Evolutionary conservation across 2,113 vertebrate genomes (phyloP).

Genomic region (Cyphomyrus discorhynchus): DNA sequence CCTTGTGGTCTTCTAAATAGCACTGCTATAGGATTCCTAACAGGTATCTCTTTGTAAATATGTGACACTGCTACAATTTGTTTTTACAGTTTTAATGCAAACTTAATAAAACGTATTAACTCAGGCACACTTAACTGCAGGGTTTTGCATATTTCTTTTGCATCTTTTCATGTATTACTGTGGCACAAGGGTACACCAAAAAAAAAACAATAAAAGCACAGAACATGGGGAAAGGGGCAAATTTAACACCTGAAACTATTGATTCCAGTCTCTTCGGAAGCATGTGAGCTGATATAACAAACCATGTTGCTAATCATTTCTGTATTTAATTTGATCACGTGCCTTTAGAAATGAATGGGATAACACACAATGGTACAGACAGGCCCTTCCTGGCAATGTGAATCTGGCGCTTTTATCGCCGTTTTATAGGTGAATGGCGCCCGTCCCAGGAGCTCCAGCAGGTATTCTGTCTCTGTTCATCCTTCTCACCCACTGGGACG

Average conservation of each 20-base stretch:
- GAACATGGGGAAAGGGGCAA: not conserved
- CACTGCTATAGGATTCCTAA: not conserved
- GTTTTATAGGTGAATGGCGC: conserved; percentile 8
- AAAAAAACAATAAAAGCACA: not conserved
- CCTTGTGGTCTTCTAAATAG: not conserved
- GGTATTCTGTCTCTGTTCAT: conserved; percentile 12
- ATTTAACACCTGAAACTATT: not conserved
- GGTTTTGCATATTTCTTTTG: too few species aligned
- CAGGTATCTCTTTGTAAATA: not conserved
- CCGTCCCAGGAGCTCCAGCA: conserved; percentile 13
- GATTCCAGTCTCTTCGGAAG: not conserved
- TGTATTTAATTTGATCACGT: not conserved
- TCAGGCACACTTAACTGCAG: not conserved
- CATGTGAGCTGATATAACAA: not conserved
- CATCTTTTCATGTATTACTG: too few species aligned
- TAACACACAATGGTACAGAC: not conserved
- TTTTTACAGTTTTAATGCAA: not conserved
- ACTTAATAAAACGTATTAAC: not conserved
- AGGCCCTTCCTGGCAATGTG: not conserved
- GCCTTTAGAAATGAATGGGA: not conserved
- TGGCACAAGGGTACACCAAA: not conserved
- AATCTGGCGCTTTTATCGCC: conserved; percentile 2
- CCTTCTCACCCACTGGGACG: conserved; percentile 19
- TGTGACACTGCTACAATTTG: not conserved
- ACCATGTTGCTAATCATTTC: not conserved